Conservation (phyloP, 2,888 invertebrate species). For the Sturmia bella region DNA sequence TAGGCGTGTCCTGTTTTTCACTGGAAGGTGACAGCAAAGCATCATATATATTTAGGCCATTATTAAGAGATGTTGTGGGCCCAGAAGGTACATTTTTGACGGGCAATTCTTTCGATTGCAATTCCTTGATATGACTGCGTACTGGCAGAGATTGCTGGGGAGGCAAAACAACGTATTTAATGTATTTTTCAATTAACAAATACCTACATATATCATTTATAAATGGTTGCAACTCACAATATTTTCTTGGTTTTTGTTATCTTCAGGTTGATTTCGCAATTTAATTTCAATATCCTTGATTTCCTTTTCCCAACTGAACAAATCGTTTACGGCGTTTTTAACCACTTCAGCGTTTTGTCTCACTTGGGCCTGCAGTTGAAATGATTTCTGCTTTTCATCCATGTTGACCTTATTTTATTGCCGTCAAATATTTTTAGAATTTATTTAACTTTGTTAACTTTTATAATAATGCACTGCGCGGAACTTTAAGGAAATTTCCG, state of each 20-base stretch:
- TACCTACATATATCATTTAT: neutral
- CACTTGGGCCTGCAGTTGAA: conserved; percentile 81
- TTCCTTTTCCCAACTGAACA: conserved; percentile 80
- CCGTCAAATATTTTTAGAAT: conserved; percentile 39
- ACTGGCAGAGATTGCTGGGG: conserved; percentile 69
- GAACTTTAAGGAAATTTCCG: conserved; percentile 52
- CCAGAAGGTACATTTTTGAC: neutral
- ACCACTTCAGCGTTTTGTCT: conserved; percentile 77
- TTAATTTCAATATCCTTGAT: conserved; percentile 79
- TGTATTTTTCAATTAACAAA: neutral
- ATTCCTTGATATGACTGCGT: conserved; percentile 72
- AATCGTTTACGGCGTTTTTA: conserved; percentile 76
- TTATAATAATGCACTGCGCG: conserved; percentile 26
- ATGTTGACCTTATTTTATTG: conserved; percentile 37
- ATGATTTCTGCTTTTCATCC: conserved; percentile 73
- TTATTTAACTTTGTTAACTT: neutral
- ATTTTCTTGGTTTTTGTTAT: conserved; percentile 39
- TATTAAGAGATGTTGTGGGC: neutral
- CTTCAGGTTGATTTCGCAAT: conserved; percentile 71
- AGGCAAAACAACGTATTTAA: neutral
- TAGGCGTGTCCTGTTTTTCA: conserved; percentile 75
- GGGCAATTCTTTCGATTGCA: conserved; percentile 20
- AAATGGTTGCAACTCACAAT: conserved; percentile 37
- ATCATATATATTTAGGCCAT: neutral
- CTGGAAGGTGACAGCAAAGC: conserved; percentile 33